A percentile compares a stretch with the other conserved stretches of the same genome.
Evolutionary conservation across 2,797 vertebrate species (phyloP).

Genomic region (Agapornis canus): DNA sequence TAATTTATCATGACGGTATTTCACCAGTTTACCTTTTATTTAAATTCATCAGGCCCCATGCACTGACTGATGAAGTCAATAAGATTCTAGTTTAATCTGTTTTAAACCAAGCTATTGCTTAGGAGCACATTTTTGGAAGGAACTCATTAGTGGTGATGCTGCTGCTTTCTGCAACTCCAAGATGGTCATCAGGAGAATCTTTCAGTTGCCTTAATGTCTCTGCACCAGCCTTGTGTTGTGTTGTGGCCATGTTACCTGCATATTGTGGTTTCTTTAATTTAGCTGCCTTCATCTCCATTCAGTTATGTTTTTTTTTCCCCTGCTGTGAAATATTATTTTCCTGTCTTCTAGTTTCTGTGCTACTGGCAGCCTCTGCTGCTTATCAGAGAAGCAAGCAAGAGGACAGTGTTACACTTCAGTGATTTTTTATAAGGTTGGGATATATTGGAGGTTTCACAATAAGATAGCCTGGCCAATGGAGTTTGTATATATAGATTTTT

Average conservation of each 20-base stretch:
- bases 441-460: conserved; percentile 35
- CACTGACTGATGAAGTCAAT: neutral
- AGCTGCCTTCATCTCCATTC: neutral
- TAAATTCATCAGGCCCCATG: neutral
- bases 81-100: neutral
- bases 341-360: neutral
- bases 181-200: neutral
- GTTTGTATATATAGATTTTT: conserved; percentile 40
- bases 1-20: neutral
- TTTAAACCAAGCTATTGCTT: neutral
- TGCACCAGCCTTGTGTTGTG: neutral
- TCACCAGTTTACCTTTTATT: neutral
- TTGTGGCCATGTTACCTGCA: neutral
- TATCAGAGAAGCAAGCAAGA: conserved; percentile 37
- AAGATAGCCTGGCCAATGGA: conserved; percentile 23
- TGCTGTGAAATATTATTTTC: conserved; percentile 27
- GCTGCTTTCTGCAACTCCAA: neutral
- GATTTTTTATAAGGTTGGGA: conserved; percentile 42
- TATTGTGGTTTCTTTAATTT: conserved; percentile 31
- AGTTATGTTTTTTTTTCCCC: neutral
- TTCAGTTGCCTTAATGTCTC: neutral
- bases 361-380: conserved; percentile 3
- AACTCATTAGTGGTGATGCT: neutral
- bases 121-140: conserved; percentile 2
- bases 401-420: conserved; percentile 27